Conservation (phyloP, 2,888 invertebrate genomes). For the Cremastobaeus sp. region DNA sequence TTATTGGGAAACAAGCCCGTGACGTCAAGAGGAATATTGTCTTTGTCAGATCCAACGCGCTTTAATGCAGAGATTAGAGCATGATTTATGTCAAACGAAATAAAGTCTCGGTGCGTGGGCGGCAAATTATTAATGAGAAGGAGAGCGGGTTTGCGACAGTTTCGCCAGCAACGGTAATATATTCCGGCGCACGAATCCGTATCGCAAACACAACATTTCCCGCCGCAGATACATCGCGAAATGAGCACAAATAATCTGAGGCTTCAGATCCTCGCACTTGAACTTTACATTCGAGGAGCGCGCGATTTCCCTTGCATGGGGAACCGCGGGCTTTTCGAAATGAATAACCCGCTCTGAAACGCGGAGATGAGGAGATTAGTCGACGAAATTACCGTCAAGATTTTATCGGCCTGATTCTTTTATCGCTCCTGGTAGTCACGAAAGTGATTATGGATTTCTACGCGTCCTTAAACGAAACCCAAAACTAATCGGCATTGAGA, state of each 20-base stretch:
- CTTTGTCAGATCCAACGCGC: constrained; percentile 7
- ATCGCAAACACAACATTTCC: too few relatives aligned
- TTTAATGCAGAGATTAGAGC: constrained; percentile 17
- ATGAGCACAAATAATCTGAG: too few relatives aligned
- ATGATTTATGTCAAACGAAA: constrained; percentile 26
- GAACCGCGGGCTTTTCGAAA: not conserved
- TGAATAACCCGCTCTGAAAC: constrained; percentile 11
- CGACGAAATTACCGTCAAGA: constrained; percentile 18
- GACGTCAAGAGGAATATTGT: not conserved
- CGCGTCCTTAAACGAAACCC: constrained; percentile 14
- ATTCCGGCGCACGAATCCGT: constrained; percentile 24
- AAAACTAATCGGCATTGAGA: constrained; percentile 30
- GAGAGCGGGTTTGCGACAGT: constrained; percentile 4
- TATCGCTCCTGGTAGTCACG: constrained; percentile 28
- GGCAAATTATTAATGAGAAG: constrained; percentile 25
- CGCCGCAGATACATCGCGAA: too few relatives aligned
- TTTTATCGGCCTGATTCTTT: constrained; percentile 28
- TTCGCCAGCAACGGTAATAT: constrained; percentile 21
- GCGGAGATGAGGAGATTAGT: constrained; percentile 21
- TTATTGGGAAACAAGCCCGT: constrained; percentile 1
- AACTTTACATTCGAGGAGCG: too few relatives aligned
- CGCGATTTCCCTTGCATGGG: too few relatives aligned
- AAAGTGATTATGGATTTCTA: constrained; percentile 24
- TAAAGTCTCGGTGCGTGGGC: constrained; percentile 11
- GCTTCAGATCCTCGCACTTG: too few relatives aligned